These are phyloP conservation scores for Etheostoma spectabile DNA, from an alignment of 2,113 vertebrate genomes.

Conservation along the genomic window DNA sequence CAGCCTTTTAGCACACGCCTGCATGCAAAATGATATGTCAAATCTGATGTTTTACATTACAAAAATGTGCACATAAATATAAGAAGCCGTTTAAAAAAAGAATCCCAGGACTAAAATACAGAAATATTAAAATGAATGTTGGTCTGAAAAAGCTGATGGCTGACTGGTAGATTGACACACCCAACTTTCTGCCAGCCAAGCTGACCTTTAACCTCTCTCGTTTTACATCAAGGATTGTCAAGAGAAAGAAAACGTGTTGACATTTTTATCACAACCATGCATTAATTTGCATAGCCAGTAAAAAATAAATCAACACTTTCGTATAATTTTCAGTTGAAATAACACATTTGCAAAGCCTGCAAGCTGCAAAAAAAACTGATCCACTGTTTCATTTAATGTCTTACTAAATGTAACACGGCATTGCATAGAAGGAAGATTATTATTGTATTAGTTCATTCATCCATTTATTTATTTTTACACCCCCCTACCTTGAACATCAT, in stretches of 20 bases:
- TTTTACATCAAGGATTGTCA: constrained; percentile 43
- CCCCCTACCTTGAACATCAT: neutral
- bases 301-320: neutral
- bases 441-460: neutral
- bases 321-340: neutral
- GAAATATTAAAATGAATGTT: neutral
- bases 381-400: neutral
- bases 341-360: neutral
- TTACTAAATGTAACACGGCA: neutral
- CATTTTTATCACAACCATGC: constrained; percentile 49
- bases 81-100: neutral
- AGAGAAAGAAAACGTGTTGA: constrained; percentile 53
- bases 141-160: neutral
- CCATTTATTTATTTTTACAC: neutral
- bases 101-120: neutral
- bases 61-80: neutral
- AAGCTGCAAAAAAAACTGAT: neutral
- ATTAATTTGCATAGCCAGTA: neutral
- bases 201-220: constrained; percentile 69
- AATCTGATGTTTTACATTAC: neutral
- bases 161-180: constrained; percentile 45
- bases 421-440: neutral
- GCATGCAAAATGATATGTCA: neutral
- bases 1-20: constrained; percentile 8
- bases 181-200: constrained; percentile 38